Evolutionary conservation across 2,113 vertebrate species (phyloP), one percentile per base, ranked within the genome.

Genomic region (Scopus umbretta): DNA sequence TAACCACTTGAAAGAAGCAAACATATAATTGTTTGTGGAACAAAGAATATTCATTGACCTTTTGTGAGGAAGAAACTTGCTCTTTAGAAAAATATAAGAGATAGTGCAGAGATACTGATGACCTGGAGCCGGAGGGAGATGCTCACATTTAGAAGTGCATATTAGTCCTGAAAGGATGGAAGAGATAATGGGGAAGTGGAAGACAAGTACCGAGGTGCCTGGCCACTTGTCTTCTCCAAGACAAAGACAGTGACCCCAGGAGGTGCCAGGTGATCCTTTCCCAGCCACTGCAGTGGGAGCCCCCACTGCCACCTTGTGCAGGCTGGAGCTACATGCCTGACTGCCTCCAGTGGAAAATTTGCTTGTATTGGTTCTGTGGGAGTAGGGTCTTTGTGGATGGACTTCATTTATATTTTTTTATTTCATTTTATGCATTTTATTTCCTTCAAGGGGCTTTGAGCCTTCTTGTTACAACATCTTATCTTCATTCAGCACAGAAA

Each of bases 1-100:
- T 93, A 90, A 94, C 36, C 22, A 86, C 45, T 91, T 92, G 83
- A 97, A 87, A 80, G 68, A 94, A 94, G 80, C 21, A 91, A 89
- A 76, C 29, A 53, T 38, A 5, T 40, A 86, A 90, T 71, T 84
- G 17, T 67, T 84, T 67, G 66, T 81, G 49, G 13, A 67, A 53
- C 42, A 79, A 90, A 78, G 61, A 80, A 38, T 70, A 92, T 81
- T 38, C 25, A 32, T 59, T 90, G 13, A 1, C 19, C 12, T 87
- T 91, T 74, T 66, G 23, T 91, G 56, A 81, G 5, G 8, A 90
- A 62, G 65, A 93, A 79, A 80, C 16, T 58, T 91, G 22, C 8
- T 66, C 17, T 55, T 58, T 71, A 84, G 40, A 78, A 80, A 62
- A 32, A 80, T 5, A 72, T 61, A 3, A 85, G 27, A 56, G 14